Percentiles rank a stretch among this genome's conserved stretches.
Evolutionary conservation across 2,888 invertebrate species (phyloP).

Genomic region (Cerastoderma edule): DNA sequence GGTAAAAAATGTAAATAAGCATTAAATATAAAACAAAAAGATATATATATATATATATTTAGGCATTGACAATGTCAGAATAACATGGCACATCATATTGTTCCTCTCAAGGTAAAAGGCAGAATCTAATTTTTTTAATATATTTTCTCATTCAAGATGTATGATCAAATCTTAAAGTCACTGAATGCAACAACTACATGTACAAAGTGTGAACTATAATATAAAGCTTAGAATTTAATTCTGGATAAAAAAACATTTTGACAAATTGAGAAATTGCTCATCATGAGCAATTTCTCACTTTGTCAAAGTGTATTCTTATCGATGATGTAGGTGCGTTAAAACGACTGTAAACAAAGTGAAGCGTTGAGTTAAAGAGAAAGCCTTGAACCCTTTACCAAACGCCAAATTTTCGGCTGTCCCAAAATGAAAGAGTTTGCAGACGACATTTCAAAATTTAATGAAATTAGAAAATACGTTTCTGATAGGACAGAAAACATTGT

Average conservation of each 20-base stretch:
- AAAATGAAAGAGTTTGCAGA: not conserved
- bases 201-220: not conserved
- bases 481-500: no score
- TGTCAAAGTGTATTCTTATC: not conserved
- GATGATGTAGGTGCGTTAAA: not conserved
- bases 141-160: not conserved
- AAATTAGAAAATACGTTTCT: no score
- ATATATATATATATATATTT: no score
- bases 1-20: no score
- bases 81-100: not conserved
- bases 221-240: not conserved
- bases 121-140: not conserved
- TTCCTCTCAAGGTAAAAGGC: not conserved
- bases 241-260: not conserved
- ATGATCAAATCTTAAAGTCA: not conserved
- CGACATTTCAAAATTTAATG: no score
- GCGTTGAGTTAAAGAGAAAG: not conserved
- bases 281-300: constrained; percentile 5
- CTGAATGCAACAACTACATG: not conserved
- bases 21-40: no score
- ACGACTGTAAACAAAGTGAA: not conserved
- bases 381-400: not conserved
- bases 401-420: not conserved
- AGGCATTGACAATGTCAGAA: not conserved
- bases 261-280: constrained; percentile 7